Conservation (phyloP, 2,113 vertebrate species). For the Pterocles gutturalis region DNA sequence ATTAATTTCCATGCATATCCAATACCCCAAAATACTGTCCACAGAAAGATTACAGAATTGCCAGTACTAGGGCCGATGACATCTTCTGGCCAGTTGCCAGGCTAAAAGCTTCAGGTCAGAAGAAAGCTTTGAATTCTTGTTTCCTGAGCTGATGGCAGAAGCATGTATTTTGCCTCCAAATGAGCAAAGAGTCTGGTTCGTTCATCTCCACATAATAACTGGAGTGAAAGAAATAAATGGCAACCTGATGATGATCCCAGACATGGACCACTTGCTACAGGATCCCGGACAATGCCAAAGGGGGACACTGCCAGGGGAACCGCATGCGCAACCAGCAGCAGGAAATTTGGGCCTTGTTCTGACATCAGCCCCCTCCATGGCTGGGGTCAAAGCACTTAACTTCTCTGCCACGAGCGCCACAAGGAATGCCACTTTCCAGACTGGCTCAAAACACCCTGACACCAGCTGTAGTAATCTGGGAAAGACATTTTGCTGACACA, state of each 20-base stretch:
- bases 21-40: not conserved
- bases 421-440: not conserved
- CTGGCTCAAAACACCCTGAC: not conserved
- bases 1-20: not conserved
- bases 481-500: not conserved
- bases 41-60: not conserved
- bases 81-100: slow-evolving; percentile 20
- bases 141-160: slow-evolving; percentile 1
- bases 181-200: not conserved
- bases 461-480: not conserved
- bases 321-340: fast-evolving
- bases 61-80: slow-evolving; percentile 8
- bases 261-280: not conserved
- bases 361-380: fast-evolving
- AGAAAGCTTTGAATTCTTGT: slow-evolving; percentile 4
- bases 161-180: not conserved
- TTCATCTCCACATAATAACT: not conserved
- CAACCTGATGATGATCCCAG: not conserved
- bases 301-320: not conserved
- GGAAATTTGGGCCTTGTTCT: not conserved
- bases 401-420: not conserved
- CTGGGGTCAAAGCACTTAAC: not conserved
- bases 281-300: fast-evolving
- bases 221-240: not conserved
- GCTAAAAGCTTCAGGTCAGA: slow-evolving; percentile 38